These are phyloP conservation scores for Ophioninae sp. DNA, from an alignment of 2,888 invertebrate species.

Conservation along the genomic window DNA sequence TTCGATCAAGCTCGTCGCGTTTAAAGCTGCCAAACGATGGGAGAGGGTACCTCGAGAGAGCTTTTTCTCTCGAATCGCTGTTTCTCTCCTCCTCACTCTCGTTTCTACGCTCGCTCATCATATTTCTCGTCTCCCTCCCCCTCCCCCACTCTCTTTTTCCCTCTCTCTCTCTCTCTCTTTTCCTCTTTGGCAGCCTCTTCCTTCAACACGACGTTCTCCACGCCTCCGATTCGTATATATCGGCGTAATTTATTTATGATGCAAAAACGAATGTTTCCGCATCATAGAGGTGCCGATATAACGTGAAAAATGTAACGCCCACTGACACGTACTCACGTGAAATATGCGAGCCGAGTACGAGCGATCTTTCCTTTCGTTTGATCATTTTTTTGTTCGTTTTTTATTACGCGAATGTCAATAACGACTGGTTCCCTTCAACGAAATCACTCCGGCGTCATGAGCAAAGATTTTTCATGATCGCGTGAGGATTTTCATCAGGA, in stretches of 20 bases:
- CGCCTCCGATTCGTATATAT: conserved; percentile 49
- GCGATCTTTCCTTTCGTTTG: neutral
- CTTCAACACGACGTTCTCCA: conserved; percentile 8
- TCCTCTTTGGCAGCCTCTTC: neutral
- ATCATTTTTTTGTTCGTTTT: neutral
- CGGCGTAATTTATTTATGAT: conserved; percentile 60
- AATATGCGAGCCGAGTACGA: conserved; percentile 21
- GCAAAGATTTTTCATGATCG: conserved; percentile 32
- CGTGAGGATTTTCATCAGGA: neutral
- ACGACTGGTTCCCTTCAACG: conserved; percentile 9
- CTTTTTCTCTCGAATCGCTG: conserved; percentile 17
- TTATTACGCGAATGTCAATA: conserved; percentile 32
- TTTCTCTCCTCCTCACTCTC: conserved; percentile 15
- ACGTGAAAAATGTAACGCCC: conserved; percentile 53
- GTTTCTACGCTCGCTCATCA: conserved; percentile 39
- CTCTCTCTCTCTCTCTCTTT: conserved; percentile 5
- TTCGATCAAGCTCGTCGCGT: conserved; percentile 63
- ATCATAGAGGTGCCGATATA: conserved; percentile 46
- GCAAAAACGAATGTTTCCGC: conserved; percentile 58
- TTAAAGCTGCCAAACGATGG: conserved; percentile 52
- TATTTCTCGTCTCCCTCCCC: neutral
- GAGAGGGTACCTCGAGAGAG: neutral
- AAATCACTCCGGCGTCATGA: conserved; percentile 17
- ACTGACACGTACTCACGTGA: conserved; percentile 20
- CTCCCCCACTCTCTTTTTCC: neutral